Evolutionary conservation across 2,888 invertebrate species (phyloP).

Genomic region (Sesamia inferens): DNA sequence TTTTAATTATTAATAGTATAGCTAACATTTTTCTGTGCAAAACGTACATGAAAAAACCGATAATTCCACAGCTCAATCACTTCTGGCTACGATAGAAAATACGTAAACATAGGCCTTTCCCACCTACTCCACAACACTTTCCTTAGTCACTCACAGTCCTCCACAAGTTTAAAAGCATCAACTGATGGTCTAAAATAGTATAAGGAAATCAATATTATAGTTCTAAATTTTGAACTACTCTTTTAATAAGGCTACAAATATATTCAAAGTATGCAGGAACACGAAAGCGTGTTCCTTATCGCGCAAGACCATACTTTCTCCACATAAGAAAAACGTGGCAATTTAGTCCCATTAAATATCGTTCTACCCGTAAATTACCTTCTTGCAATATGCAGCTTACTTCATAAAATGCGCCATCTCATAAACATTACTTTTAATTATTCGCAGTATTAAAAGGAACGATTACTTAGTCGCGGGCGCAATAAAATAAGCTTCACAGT

Average conservation of each 20-base stretch:
- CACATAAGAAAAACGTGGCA: constrained; percentile 24
- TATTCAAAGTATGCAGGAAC: constrained; percentile 16
- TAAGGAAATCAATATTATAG: too few species aligned
- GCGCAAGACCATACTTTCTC: constrained; percentile 15
- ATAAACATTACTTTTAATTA: constrained; percentile 25
- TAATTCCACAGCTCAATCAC: background rate
- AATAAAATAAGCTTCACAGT: constrained; percentile 44
- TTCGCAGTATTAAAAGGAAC: constrained; percentile 39
- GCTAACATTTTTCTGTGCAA: too few species aligned
- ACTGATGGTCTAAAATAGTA: background rate
- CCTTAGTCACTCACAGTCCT: background rate
- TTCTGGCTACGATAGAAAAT: too few species aligned
- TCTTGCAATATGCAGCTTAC: constrained; percentile 20
- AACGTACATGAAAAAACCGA: too few species aligned
- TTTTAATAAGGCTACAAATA: constrained; percentile 28
- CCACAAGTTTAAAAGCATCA: background rate
- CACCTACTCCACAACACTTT: background rate
- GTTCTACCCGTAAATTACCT: constrained; percentile 39
- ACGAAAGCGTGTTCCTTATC: constrained; percentile 33
- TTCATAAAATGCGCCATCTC: constrained; percentile 28
- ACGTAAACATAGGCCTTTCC: too few species aligned
- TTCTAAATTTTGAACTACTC: background rate
- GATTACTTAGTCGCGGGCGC: constrained; percentile 50
- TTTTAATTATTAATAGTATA: too few species aligned
- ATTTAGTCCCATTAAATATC: constrained; percentile 46